A percentile compares a stretch with the other conserved stretches of the same genome.
These are phyloP conservation scores for Crotophaga sulcirostris DNA, from an alignment of 2,113 vertebrate genomes.

Conservation along the genomic window DNA sequence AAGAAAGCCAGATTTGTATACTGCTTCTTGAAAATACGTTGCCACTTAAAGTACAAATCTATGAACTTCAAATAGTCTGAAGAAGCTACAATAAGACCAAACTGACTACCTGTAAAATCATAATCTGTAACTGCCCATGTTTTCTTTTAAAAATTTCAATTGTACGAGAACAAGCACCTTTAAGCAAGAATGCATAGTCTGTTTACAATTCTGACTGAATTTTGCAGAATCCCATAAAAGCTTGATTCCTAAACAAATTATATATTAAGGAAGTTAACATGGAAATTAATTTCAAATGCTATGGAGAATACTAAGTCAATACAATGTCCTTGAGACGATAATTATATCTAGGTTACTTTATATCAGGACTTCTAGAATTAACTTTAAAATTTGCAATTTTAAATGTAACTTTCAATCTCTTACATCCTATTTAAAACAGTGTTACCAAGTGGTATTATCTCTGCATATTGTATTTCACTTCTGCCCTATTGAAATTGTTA, in stretches of 20 bases:
- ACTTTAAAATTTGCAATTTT: not conserved
- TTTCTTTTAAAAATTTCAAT: not conserved
- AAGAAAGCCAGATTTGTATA: not conserved
- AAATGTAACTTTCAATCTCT: not conserved
- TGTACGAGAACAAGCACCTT: not conserved
- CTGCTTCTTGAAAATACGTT: not conserved
- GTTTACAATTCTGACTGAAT: not conserved
- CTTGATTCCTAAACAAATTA: not conserved
- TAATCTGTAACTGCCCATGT: accelerated
- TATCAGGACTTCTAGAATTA: not conserved
- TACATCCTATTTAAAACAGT: not conserved
- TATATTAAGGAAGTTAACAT: not conserved
- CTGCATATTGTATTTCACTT: not conserved
- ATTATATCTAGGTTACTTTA: not conserved
- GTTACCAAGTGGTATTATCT: not conserved
- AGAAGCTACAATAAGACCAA: not conserved
- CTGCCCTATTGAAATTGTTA: not conserved
- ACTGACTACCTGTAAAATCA: not conserved
- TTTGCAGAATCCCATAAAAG: not conserved
- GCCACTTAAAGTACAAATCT: not conserved
- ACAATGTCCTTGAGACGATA: not conserved
- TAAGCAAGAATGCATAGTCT: not conserved
- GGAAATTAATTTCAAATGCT: not conserved
- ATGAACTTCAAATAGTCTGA: not conserved
- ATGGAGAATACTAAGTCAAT: not conserved